Conservation (phyloP, 2,888 invertebrate species). For the Xylophagus ater region DNA sequence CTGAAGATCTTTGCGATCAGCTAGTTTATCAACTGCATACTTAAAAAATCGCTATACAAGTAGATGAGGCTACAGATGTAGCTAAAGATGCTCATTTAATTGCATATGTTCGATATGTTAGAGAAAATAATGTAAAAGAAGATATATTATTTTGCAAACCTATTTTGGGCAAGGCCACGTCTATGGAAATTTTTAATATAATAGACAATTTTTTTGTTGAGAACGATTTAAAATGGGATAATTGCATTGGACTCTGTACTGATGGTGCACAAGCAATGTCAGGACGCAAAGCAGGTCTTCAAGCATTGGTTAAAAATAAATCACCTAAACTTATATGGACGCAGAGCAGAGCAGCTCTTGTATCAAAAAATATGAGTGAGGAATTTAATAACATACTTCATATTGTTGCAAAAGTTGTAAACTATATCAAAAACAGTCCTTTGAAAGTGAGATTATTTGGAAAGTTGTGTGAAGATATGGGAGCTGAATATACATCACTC, state of each 20-base stretch:
- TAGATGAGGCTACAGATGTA: slow-evolving; percentile 22
- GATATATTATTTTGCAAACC: slow-evolving; percentile 21
- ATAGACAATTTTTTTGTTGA: slow-evolving; percentile 21
- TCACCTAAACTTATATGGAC: slow-evolving; percentile 8
- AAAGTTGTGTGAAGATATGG: slow-evolving; percentile 2
- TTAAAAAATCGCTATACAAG: slow-evolving; percentile 18
- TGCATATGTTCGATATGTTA: slow-evolving; percentile 20
- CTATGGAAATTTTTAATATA: slow-evolving; percentile 21
- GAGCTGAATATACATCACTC: not conserved
- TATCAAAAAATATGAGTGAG: not conserved
- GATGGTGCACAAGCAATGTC: slow-evolving; percentile 21
- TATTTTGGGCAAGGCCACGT: slow-evolving; percentile 19
- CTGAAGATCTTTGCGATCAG: slow-evolving; percentile 22
- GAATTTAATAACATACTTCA: too few relatives aligned
- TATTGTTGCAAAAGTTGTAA: slow-evolving; percentile 11
- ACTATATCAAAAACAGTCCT: slow-evolving; percentile 11
- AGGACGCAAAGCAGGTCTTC: slow-evolving; percentile 13
- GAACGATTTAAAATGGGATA: slow-evolving; percentile 20
- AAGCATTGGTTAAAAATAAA: too few relatives aligned
- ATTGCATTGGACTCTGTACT: slow-evolving; percentile 22
- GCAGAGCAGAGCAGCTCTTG: slow-evolving; percentile 6
- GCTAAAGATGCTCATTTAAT: slow-evolving; percentile 19
- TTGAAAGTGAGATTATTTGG: slow-evolving; percentile 7
- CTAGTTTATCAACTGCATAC: slow-evolving; percentile 15
- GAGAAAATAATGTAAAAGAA: slow-evolving; percentile 19